Percentiles rank a stretch among this genome's conserved stretches.
Evolutionary conservation across 1,140 invertebrate genomes (phyloP).

Genomic region (Brachionus calyciflorus): DNA sequence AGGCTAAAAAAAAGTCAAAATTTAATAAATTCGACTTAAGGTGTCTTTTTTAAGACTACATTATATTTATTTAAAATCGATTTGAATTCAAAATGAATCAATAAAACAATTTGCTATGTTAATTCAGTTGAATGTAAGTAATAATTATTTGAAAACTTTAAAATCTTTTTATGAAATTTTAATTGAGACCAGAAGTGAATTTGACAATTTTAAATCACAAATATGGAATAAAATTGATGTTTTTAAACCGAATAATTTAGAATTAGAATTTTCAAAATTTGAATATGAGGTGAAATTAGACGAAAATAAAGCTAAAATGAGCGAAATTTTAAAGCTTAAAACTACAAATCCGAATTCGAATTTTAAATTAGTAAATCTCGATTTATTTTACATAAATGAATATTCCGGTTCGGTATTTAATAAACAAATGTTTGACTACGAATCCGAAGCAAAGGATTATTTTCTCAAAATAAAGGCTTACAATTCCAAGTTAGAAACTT

Average conservation of each 20-base stretch:
- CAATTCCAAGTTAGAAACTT: background rate
- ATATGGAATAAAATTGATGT: background rate
- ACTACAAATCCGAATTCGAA: background rate
- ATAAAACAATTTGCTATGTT: background rate
- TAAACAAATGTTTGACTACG: slow-evolving; percentile 29
- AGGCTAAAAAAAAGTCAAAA: background rate
- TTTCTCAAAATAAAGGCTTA: slow-evolving; percentile 25
- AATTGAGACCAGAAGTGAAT: background rate
- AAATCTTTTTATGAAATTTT: background rate
- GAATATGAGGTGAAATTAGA: background rate
- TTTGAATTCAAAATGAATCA: background rate
- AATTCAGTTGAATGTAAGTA: slow-evolving; percentile 3
- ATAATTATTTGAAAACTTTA: background rate
- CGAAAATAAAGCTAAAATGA: slow-evolving; percentile 31
- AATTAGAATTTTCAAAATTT: background rate
- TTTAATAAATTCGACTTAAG: background rate
- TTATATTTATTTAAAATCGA: slow-evolving; percentile 17
- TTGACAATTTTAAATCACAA: background rate
- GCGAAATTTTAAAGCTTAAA: slow-evolving; percentile 9
- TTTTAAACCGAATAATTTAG: background rate
- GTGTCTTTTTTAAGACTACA: background rate
- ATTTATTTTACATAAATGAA: slow-evolving; percentile 35
- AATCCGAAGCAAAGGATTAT: background rate
- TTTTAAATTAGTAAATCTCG: slow-evolving; percentile 26
- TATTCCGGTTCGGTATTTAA: slow-evolving; percentile 10